A percentile compares a stretch with the other conserved stretches of the same genome.
Evolutionary conservation across 2,797 vertebrate species (phyloP).

Genomic region (Anisognathus igniventris): DNA sequence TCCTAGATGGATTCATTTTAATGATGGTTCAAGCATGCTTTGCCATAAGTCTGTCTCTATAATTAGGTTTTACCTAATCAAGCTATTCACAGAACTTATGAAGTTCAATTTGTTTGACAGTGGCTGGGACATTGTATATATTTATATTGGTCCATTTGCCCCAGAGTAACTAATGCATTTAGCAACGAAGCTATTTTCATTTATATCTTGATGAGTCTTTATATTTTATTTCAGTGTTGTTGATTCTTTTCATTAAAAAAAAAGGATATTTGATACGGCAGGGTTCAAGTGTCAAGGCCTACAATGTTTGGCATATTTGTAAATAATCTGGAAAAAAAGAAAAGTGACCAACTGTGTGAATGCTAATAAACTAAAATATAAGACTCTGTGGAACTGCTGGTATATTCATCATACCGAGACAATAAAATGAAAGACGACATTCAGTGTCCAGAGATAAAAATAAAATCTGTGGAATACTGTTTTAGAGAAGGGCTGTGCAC

Average conservation of each 20-base stretch:
- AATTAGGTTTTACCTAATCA: background rate
- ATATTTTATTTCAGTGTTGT: background rate
- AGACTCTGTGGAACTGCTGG: background rate
- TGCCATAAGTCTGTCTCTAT: background rate
- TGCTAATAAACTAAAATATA: background rate
- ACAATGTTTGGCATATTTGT: background rate
- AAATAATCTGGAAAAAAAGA: background rate
- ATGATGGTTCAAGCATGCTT: background rate
- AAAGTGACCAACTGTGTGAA: background rate
- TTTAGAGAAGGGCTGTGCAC: background rate
- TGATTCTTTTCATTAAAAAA: background rate
- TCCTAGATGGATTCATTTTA: background rate
- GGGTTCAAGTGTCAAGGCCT: background rate
- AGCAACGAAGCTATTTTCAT: background rate
- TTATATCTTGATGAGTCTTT: background rate
- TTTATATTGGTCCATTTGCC: background rate
- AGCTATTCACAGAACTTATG: background rate
- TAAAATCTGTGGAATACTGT: background rate
- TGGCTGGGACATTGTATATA: background rate
- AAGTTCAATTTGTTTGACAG: background rate
- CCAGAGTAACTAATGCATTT: background rate
- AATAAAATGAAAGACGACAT: background rate
- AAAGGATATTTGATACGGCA: background rate
- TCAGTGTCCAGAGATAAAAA: background rate
- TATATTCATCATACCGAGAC: background rate